Conservation (phyloP, 2,113 vertebrate genomes). For the Oenanthe melanoleuca region DNA sequence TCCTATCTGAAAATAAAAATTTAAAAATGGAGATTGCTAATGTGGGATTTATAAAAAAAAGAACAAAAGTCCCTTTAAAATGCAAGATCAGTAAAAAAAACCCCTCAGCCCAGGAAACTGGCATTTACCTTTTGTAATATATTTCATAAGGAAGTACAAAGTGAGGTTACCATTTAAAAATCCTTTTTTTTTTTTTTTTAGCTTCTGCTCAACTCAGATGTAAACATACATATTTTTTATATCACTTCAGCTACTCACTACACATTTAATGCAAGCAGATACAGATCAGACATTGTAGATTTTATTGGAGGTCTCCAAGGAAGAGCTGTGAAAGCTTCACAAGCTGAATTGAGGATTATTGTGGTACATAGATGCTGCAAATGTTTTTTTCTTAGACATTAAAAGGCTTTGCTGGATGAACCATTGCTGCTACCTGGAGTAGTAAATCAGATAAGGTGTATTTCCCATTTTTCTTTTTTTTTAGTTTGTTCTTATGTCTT, state of each 20-base stretch:
- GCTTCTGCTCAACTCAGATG: not conserved
- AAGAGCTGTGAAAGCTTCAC: not conserved
- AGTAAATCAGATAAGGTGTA: not conserved
- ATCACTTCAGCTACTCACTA: not conserved
- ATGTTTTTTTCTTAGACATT: not conserved
- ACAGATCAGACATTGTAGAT: not conserved
- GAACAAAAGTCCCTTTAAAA: not conserved
- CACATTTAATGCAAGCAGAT: not conserved
- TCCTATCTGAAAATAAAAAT: not conserved
- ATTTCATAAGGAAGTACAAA: not conserved
- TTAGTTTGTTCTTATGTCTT: not conserved
- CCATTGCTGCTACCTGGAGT: not conserved
- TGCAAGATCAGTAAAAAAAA: not conserved
- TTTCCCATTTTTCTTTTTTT: not conserved
- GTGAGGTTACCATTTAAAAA: not conserved
- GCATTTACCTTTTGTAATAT: not conserved
- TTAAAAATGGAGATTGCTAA: too few species aligned
- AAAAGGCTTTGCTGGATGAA: not conserved
- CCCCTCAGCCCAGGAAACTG: not conserved
- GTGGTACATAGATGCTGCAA: not conserved
- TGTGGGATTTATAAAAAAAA: not conserved
- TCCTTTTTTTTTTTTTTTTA: not conserved
- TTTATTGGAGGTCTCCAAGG: not conserved
- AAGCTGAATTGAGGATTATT: not conserved
- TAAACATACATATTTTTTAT: not conserved